These are phyloP conservation scores for Andrena bucephala DNA, from an alignment of 2,888 invertebrate genomes.

Conservation along the genomic window DNA sequence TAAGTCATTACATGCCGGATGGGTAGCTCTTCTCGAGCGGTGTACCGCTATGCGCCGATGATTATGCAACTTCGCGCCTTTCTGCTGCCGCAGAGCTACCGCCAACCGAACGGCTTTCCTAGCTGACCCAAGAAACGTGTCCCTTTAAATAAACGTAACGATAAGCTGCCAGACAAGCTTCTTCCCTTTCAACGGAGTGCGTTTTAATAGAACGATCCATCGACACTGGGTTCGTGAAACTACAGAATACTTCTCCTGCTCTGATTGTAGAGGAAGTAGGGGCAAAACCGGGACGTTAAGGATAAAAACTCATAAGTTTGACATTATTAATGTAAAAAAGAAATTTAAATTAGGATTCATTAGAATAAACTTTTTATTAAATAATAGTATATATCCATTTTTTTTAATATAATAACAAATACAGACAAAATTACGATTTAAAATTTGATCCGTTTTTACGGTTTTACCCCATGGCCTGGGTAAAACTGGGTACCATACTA, in stretches of 20 bases:
- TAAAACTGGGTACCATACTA: too few relatives aligned
- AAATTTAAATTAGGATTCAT: too few relatives aligned
- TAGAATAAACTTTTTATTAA: too few relatives aligned
- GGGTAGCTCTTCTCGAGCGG: conserved; percentile 32
- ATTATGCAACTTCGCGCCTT: conserved; percentile 69
- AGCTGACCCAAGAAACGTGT: conserved; percentile 8
- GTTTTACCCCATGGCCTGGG: too few relatives aligned
- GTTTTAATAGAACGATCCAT: conserved; percentile 3
- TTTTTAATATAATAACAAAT: too few relatives aligned
- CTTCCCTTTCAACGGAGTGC: neutral
- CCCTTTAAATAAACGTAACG: conserved; percentile 40
- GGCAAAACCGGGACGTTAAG: too few relatives aligned
- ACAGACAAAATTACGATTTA: too few relatives aligned
- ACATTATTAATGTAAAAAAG: too few relatives aligned
- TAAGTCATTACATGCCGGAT: conserved; percentile 58
- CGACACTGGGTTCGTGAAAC: conserved; percentile 1
- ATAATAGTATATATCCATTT: too few relatives aligned
- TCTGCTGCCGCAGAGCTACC: conserved; percentile 34
- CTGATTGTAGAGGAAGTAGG: neutral
- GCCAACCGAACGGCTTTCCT: conserved; percentile 21
- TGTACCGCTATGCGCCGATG: conserved; percentile 66
- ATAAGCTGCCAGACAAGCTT: conserved; percentile 12
- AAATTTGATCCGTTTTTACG: too few relatives aligned
- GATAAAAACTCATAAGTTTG: too few relatives aligned
- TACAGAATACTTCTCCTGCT: neutral